These are phyloP conservation scores for Phalacrocorax pelagicus DNA, from an alignment of 2,113 vertebrate genomes.

Conservation along the genomic window DNA sequence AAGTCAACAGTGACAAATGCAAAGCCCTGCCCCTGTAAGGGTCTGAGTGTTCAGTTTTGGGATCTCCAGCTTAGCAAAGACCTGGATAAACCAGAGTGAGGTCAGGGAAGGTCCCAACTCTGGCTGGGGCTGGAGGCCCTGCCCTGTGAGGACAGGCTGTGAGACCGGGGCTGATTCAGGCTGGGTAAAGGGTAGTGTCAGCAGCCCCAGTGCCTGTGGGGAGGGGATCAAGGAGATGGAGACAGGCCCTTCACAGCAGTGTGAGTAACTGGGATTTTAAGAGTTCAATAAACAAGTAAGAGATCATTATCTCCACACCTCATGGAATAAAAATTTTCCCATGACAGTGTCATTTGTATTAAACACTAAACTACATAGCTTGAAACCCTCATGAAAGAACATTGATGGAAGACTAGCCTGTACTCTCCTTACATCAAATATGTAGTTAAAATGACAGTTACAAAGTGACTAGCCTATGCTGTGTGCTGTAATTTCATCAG, in stretches of 20 bases:
- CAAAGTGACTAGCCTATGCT: background rate
- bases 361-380: background rate
- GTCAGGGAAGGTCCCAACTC: rapidly evolving
- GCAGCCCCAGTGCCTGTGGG: background rate
- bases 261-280: background rate
- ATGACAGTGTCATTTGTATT: background rate
- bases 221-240: background rate
- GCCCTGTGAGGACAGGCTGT: background rate
- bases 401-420: background rate
- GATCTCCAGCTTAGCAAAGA: background rate
- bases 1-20: background rate
- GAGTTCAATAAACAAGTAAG: background rate
- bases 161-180: background rate
- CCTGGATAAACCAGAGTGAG: background rate
- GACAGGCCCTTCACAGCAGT: background rate
- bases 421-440: background rate
- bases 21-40: background rate
- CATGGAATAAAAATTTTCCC: background rate
- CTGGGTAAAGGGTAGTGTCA: background rate
- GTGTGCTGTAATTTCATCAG: background rate
- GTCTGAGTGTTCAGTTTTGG: background rate
- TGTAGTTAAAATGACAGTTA: background rate
- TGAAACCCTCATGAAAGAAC: background rate
- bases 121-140: background rate
- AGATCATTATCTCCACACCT: background rate